Percentiles rank a stretch among this genome's conserved stretches.
These are phyloP conservation scores for Cricetomys ansorgei DNA, from an alignment of 2,113 vertebrate species.

Conservation along the genomic window DNA sequence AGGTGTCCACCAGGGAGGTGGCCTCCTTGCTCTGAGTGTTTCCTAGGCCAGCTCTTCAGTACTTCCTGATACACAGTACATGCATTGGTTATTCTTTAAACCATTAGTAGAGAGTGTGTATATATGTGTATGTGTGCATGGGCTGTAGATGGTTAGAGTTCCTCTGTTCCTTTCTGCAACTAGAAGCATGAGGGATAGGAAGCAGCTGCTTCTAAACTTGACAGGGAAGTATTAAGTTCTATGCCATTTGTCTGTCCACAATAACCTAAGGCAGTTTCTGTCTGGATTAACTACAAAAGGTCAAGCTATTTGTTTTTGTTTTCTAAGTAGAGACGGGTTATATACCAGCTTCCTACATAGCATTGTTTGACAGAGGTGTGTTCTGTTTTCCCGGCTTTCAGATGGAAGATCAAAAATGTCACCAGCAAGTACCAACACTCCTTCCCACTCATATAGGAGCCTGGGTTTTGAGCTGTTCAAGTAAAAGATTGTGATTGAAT, in stretches of 20 bases:
- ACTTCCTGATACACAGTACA: slow-evolving; percentile 59
- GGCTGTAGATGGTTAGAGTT: slow-evolving; percentile 30
- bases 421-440: not conserved
- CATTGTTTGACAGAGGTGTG: not conserved
- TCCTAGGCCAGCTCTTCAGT: slow-evolving; percentile 60
- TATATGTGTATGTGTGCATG: no score
- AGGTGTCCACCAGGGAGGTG: slow-evolving; percentile 57
- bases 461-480: not conserved
- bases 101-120: not conserved
- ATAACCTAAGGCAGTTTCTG: slow-evolving; percentile 42
- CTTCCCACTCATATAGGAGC: not conserved
- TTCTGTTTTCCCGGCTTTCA: not conserved
- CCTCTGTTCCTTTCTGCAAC: slow-evolving; percentile 1
- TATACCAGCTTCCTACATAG: not conserved
- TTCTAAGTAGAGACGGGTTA: slow-evolving; percentile 38
- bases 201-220: slow-evolving; percentile 81
- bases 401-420: not conserved
- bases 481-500: not conserved
- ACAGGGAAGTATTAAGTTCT: slow-evolving; percentile 78
- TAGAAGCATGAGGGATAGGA: slow-evolving; percentile 78
- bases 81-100: not conserved
- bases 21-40: not conserved
- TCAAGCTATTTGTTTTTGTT: slow-evolving; percentile 48
- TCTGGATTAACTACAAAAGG: slow-evolving; percentile 62
- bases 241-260: slow-evolving; percentile 53